phyloP scores from a whole-genome alignment of 1,140 invertebrate genomes.

The Anoplophora glabripennis region DNA sequence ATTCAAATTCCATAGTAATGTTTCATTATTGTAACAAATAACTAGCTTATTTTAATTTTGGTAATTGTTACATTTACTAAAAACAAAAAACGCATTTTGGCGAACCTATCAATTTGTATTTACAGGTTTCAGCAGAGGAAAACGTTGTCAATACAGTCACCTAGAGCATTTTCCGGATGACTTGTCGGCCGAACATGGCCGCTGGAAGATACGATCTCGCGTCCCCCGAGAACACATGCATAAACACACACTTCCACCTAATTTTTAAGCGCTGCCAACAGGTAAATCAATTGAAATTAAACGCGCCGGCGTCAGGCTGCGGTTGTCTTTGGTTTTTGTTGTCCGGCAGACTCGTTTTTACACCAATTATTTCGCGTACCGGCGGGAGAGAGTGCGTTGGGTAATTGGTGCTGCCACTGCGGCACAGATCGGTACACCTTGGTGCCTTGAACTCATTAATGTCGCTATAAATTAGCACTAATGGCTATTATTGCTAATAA shows the following conservation, averaged over 20 bases:
- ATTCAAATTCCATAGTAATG: too few relatives aligned
- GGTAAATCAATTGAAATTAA: constrained; percentile 9
- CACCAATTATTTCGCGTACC: constrained; percentile 8
- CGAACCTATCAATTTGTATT: constrained; percentile 30
- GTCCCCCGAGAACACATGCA: background rate
- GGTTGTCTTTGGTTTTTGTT: background rate
- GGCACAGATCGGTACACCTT: background rate
- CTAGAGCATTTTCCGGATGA: background rate
- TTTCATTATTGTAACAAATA: too few relatives aligned
- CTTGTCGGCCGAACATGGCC: constrained; percentile 30
- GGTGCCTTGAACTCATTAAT: constrained; percentile 29
- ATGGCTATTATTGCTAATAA: constrained; percentile 29
- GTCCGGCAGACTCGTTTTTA: constrained; percentile 11
- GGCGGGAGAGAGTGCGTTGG: background rate
- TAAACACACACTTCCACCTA: background rate
- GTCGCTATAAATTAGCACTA: constrained; percentile 28
- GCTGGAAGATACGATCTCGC: background rate
- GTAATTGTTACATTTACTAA: too few relatives aligned
- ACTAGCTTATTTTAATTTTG: too few relatives aligned
- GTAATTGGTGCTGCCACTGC: constrained; percentile 2
- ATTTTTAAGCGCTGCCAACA: background rate
- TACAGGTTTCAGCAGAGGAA: background rate
- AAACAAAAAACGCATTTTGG: too few relatives aligned
- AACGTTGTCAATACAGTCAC: background rate
- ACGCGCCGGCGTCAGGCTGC: background rate